Evolutionary conservation across 1,140 invertebrate genomes (phyloP).

Genomic region (Lethocerus indicus): DNA sequence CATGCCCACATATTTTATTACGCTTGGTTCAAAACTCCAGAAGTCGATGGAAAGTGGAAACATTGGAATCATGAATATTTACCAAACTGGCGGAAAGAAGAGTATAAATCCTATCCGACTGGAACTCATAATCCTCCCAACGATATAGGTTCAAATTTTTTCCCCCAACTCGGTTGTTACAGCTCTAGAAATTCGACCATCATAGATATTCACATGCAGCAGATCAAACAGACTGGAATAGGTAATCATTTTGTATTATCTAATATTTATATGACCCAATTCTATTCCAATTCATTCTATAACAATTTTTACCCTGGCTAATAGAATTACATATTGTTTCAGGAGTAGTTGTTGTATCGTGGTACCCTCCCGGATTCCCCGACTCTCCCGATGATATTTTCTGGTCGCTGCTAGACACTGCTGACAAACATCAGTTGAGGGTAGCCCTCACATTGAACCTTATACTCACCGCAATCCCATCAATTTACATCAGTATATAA

Average conservation of each 20-base stretch:
- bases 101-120: slow-evolving; percentile 25
- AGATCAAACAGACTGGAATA: slow-evolving; percentile 26
- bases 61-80: slow-evolving; percentile 31
- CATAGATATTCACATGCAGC: slow-evolving; percentile 28
- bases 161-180: slow-evolving; percentile 30
- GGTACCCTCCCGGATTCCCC: slow-evolving; percentile 25
- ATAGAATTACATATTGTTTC: not conserved
- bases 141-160: slow-evolving; percentile 30
- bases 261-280: not conserved
- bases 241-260: slow-evolving; percentile 16
- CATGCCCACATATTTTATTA: slow-evolving; percentile 33
- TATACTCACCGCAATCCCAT: slow-evolving; percentile 28
- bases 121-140: no score
- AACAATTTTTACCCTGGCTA: not conserved
- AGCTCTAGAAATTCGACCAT: slow-evolving; percentile 29
- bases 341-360: slow-evolving; percentile 24
- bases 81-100: slow-evolving; percentile 29
- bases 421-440: slow-evolving; percentile 26
- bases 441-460: slow-evolving; percentile 29
- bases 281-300: not conserved
- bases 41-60: slow-evolving; percentile 26
- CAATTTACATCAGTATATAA: slow-evolving; percentile 26
- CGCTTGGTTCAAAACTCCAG: slow-evolving; percentile 28
- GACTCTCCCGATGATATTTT: slow-evolving; percentile 27
- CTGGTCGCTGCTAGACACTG: slow-evolving; percentile 26